Base-by-base conservation (phyloP, 2,888 invertebrate species). In the Amiota minor region DNA sequence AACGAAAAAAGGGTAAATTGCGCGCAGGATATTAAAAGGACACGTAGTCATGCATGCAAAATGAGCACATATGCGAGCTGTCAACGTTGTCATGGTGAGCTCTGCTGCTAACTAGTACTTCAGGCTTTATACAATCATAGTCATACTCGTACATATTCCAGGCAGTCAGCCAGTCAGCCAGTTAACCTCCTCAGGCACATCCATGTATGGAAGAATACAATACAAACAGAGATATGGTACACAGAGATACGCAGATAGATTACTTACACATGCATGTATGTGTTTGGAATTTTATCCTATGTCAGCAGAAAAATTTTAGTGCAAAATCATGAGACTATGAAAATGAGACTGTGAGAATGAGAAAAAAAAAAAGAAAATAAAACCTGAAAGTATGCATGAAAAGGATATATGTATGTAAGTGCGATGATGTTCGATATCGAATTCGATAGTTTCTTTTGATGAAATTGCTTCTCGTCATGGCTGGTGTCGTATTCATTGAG, bases 21-120 rank as follows among this genome's bases (percentile, higher is more conserved):
- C 62, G 74, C 47, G 77, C 85, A 80, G 85, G 85, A 84, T 82
- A 83, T 83, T 85, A 85, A 85, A 83, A 81, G 85, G 81, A 85
- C 82, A 82, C 78, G 81, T 83, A 81, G 80, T 81, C 83, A 80
- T 79, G 83, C 81, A 80, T 83, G 79, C 76, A 77, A 80, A 81
- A 75, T 77, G 81, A 78, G 76, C 76, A 72, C 85, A 83, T 80
- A 80, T 78, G 85, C 72, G 74, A 70, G 64, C 78, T 82, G 79
- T 83, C 79, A 74, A 9, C 65, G 23, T 47, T 67, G 20, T 9
- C 35, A 16, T 65, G 16, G 47, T 50, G 35, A 23, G 20, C 16
- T 16, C 45, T 49, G 11, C 49, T 67, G 18, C 12, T 20, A 6
- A 35, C 2, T 35, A 35, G 35, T 35, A 35, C 35, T 35, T 35